phyloP scores from a whole-genome alignment of 2,888 invertebrate genomes.

The Pteria penguin region DNA sequence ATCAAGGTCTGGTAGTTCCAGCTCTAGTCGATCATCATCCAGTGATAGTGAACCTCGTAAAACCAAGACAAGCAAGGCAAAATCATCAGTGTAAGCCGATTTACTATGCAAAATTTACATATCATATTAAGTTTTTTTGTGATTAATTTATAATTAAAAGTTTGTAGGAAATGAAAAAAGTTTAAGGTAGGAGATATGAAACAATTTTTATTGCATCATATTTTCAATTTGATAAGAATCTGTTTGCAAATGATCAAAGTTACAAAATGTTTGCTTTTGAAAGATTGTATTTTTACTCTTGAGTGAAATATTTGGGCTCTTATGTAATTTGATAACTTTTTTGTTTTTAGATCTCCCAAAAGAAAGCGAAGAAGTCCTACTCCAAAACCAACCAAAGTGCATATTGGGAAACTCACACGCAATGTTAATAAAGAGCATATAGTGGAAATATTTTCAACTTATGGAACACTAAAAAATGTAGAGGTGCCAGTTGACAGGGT shows the following conservation, averaged over 20 bases:
- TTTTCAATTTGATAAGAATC: no score
- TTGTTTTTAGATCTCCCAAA: constrained; percentile 79
- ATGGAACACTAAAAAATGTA: constrained; percentile 88
- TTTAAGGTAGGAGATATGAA: no score
- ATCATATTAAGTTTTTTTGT: no score
- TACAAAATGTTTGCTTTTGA: no score
- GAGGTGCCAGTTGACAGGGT: constrained; percentile 94
- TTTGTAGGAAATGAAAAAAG: no score
- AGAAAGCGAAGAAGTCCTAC: constrained; percentile 86
- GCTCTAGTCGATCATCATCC: constrained; percentile 84
- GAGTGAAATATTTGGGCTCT: no score
- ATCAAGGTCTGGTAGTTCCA: constrained; percentile 81
- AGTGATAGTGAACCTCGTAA: constrained; percentile 62
- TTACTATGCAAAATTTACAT: no score
- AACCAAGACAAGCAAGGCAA: constrained; percentile 44
- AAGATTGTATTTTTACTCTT: no score
- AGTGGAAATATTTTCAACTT: constrained; percentile 80
- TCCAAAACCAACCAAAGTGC: constrained; percentile 94
- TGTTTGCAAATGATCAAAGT: no score
- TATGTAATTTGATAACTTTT: no score
- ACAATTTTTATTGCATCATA: no score
- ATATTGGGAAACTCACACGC: constrained; percentile 93
- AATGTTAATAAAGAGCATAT: constrained; percentile 89
- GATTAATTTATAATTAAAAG: no score
- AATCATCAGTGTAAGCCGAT: constrained; percentile 51